Evolutionary conservation across 30 jellyfish, hydroid and myxozoan genomes (phyloP), one percentile per base, ranked within the genome.

Genomic region (Aurelia sp.): DNA sequence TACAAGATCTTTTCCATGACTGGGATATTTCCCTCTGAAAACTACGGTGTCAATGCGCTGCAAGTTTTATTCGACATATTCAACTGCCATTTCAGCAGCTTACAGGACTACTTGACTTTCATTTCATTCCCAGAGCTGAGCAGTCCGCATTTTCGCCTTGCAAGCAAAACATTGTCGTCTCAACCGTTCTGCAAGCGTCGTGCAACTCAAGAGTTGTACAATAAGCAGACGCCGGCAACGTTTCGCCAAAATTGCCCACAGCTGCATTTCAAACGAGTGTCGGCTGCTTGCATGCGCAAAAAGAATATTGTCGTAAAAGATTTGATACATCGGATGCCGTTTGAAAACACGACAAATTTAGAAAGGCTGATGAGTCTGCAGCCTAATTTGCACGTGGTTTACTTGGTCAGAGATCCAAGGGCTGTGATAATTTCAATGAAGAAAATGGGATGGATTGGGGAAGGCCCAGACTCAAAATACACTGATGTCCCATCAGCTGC

Each of bases 341-440:
- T 70, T 13, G 86, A 65, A 63, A 79, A 75, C 60, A 27, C 84
- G 65, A 57, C 83, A 13, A 65, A 66, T 48, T 33, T 86, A 57
- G 81, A 72, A 62, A 48, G 96, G 79, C 75, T 84, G 35, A 27
- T 89, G 76, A 79, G 44, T 8, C 86, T 68, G 23, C 89, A 72
- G 69, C 77, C 85, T 4, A 66, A 75, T 23, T 69, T 90, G 74
- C 79, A 86, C 35, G 71, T 86, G 50, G 86, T 95, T 23, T 89
- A 86, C 57, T 70, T 95, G 21, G 96, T 90, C 13, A 76, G 99
- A 17, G 99, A 95, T 51, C 99, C 99, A 30, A 58, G 99, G n/a
- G 99, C 99, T 7, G 95, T 95, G 44, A 70, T 95, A 0, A 79
- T 86, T 76, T 95, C 99, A 18, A 90, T 95, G 99, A 74, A 78